These are phyloP conservation scores for Galeopsomyia nigrocyanea DNA, from an alignment of 2,888 invertebrate species.

Conservation along the genomic window DNA sequence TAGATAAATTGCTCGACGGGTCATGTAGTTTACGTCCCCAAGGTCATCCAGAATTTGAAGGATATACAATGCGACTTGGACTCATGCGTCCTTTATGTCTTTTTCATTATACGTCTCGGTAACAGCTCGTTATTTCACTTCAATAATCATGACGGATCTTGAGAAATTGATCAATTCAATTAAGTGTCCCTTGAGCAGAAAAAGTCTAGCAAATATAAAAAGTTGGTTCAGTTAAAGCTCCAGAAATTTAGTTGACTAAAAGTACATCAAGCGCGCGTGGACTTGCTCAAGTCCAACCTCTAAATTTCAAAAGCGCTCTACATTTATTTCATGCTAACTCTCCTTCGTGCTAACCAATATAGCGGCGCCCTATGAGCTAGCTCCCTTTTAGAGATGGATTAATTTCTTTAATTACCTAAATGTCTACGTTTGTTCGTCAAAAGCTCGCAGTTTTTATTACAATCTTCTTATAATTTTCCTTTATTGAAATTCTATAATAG, in stretches of 20 bases:
- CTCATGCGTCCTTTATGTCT: conserved; percentile 11
- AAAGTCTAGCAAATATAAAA: background rate
- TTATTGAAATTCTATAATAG: too few species aligned
- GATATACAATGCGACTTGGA: background rate
- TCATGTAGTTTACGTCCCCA: conserved; percentile 13
- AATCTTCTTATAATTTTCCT: background rate
- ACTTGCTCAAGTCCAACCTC: too few species aligned
- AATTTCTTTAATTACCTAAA: too few species aligned
- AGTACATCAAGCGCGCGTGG: too few species aligned
- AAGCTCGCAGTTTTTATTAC: background rate
- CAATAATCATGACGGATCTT: too few species aligned
- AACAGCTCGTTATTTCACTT: conserved; percentile 2
- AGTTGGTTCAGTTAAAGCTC: background rate
- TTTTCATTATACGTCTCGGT: background rate
- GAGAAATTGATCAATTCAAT: too few species aligned
- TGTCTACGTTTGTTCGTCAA: background rate
- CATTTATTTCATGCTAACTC: too few species aligned
- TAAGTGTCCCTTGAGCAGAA: background rate
- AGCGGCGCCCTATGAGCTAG: too few species aligned
- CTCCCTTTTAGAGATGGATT: too few species aligned
- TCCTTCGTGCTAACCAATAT: too few species aligned
- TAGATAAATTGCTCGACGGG: background rate
- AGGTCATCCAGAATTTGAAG: conserved; percentile 35
- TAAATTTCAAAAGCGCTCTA: too few species aligned
- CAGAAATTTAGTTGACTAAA: too few species aligned